Conservation (phyloP, 2,888 invertebrate species). For the Drosophila macrospina region DNA sequence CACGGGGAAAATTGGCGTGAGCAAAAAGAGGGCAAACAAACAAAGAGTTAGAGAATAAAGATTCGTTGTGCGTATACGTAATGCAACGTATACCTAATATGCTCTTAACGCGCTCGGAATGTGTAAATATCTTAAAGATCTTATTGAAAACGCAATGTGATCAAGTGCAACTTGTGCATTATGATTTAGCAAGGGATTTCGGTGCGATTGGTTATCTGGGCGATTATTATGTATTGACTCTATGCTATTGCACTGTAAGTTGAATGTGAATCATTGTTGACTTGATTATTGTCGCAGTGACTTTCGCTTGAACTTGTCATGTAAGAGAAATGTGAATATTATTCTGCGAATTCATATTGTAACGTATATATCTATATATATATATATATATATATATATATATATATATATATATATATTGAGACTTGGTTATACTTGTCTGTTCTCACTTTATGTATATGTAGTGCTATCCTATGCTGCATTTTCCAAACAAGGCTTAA, state of each 20-base stretch:
- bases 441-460: not conserved
- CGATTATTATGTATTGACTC: conserved; percentile 75
- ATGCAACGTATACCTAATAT: conserved; percentile 52
- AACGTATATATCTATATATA: not conserved
- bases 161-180: conserved; percentile 46
- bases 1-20: conserved; percentile 38
- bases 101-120: conserved; percentile 66
- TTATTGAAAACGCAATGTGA: conserved; percentile 13
- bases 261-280: not conserved
- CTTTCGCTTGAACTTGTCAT: conserved; percentile 29
- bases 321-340: not conserved
- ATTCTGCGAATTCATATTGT: conserved; percentile 6
- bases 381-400: not conserved
- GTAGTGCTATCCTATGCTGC: too few relatives aligned
- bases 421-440: not conserved
- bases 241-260: conserved; percentile 62
- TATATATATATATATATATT: not conserved
- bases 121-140: conserved; percentile 64
- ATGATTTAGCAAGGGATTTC: conserved; percentile 42
- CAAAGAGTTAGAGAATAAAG: not conserved
- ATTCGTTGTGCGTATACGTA: conserved; percentile 35
- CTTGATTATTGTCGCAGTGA: conserved; percentile 28
- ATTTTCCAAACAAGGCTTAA: too few relatives aligned
- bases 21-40: not conserved
- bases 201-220: conserved; percentile 78